A percentile compares a stretch with the other conserved stretches of the same genome.
Evolutionary conservation across 2,888 invertebrate genomes (phyloP).

Genomic region (Platycnemis pennipes): DNA sequence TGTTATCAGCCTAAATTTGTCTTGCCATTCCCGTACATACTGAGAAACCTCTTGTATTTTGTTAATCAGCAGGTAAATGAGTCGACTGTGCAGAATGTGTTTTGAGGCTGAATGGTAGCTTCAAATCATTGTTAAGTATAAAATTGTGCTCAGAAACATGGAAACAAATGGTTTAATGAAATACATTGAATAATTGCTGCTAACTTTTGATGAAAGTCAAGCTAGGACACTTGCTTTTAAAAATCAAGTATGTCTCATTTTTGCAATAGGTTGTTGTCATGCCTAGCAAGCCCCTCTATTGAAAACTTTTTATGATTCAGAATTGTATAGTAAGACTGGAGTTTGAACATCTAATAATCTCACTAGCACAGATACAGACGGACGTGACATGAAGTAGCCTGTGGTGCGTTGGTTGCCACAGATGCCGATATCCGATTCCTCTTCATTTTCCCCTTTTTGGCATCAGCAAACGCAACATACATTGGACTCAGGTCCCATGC

Average conservation of each 20-base stretch:
- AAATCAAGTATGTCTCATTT: constrained; percentile 47
- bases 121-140: background rate
- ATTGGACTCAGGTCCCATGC: constrained; percentile 23
- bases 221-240: constrained; percentile 37
- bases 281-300: background rate
- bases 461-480: constrained; percentile 50
- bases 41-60: constrained; percentile 24
- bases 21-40: constrained; percentile 30
- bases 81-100: constrained; percentile 41
- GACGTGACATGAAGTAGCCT: background rate
- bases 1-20: constrained; percentile 40
- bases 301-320: constrained; percentile 6
- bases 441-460: constrained; percentile 43
- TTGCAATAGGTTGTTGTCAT: background rate
- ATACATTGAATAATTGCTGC: background rate
- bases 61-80: background rate
- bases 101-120: background rate
- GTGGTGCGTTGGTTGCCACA: constrained; percentile 51
- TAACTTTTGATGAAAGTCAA: background rate
- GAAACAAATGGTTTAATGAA: constrained; percentile 16
- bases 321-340: constrained; percentile 61
- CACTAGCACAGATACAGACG: constrained; percentile 36
- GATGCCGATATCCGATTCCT: constrained; percentile 16
- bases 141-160: constrained; percentile 17
- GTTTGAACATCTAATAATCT: constrained; percentile 43